phyloP scores from a whole-genome alignment of 2,797 vertebrate genomes.

The Clarias laeviceps region DNA sequence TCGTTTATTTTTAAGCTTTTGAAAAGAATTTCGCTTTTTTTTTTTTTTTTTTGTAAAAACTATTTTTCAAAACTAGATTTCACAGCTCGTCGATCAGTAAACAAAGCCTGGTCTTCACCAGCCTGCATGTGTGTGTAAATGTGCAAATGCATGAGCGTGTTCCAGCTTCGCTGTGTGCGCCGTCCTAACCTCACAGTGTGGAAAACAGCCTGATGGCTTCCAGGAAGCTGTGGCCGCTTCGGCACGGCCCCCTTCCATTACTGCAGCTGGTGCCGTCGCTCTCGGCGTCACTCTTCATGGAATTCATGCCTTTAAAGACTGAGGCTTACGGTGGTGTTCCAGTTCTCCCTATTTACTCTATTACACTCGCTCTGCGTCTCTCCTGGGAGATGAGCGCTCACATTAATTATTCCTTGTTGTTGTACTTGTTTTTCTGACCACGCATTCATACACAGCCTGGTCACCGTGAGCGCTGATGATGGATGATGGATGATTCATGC shows the following conservation, averaged over 20 bases:
- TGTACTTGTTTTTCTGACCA: slow-evolving; percentile 18
- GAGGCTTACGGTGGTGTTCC: not conserved
- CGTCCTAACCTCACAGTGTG: slow-evolving; percentile 22
- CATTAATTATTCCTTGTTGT: slow-evolving; percentile 32
- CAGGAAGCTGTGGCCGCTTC: slow-evolving; percentile 36
- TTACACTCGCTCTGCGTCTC: not conserved
- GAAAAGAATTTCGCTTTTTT: not conserved
- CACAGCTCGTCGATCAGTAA: slow-evolving; percentile 4
- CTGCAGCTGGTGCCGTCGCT: slow-evolving; percentile 30
- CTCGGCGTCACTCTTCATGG: slow-evolving; percentile 30
- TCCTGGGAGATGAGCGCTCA: not conserved
- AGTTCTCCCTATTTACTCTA: slow-evolving; percentile 15
- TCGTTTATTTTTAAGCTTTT: not conserved
- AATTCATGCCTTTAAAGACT: slow-evolving; percentile 20
- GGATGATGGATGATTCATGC: not conserved
- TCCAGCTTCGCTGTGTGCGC: slow-evolving; percentile 46
- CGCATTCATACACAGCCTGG: not conserved
- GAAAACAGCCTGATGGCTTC: slow-evolving; percentile 51
- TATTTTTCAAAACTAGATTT: not conserved
- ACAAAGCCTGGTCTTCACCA: slow-evolving; percentile 16
- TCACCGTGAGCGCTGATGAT: not conserved
- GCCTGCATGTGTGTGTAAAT: slow-evolving; percentile 14
- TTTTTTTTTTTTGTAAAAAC: not conserved
- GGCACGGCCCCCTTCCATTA: slow-evolving; percentile 15
- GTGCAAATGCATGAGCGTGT: slow-evolving; percentile 24